These are phyloP conservation scores for Plumapathes pennacea DNA, from an alignment of 92 coral and sea anemone genomes.

Conservation along the genomic window DNA sequence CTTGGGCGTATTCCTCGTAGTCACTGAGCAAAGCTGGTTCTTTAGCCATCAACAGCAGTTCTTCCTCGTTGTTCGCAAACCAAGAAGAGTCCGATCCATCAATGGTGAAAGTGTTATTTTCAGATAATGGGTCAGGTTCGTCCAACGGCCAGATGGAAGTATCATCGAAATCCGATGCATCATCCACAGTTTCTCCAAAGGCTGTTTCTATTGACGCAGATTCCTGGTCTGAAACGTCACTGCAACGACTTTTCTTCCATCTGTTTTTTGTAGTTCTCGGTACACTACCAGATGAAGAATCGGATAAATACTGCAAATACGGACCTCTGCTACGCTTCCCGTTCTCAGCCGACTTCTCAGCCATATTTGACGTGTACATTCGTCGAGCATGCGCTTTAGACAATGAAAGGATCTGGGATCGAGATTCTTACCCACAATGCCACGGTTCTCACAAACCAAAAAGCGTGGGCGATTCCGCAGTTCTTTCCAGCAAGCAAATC, in stretches of 20 bases:
- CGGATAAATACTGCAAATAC: constrained; percentile 9
- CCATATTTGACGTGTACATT: neutral
- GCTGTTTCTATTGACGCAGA: too few relatives aligned
- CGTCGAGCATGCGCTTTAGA: too few relatives aligned
- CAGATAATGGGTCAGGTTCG: neutral
- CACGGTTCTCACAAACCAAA: too few relatives aligned
- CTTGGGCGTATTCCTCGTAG: neutral
- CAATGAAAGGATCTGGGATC: too few relatives aligned
- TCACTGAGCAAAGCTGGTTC: constrained; percentile 6
- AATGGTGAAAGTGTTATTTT: neutral
- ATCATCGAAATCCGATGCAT: too few relatives aligned
- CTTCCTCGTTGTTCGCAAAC: neutral
- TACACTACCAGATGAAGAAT: neutral
- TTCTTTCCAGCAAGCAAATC: neutral
- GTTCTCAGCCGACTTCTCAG: constrained; percentile 3
- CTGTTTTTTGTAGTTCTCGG: constrained; percentile 13
- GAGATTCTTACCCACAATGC: too few relatives aligned
- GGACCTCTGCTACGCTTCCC: constrained; percentile 3
- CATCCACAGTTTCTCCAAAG: too few relatives aligned
- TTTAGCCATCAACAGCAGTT: too few relatives aligned
- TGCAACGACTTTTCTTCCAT: constrained; percentile 7
- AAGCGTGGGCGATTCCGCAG: neutral
- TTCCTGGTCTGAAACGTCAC: neutral
- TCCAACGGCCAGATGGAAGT: neutral
- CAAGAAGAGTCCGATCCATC: neutral